Conservation (phyloP, 2,113 vertebrate genomes). For the Barbus barbus region DNA sequence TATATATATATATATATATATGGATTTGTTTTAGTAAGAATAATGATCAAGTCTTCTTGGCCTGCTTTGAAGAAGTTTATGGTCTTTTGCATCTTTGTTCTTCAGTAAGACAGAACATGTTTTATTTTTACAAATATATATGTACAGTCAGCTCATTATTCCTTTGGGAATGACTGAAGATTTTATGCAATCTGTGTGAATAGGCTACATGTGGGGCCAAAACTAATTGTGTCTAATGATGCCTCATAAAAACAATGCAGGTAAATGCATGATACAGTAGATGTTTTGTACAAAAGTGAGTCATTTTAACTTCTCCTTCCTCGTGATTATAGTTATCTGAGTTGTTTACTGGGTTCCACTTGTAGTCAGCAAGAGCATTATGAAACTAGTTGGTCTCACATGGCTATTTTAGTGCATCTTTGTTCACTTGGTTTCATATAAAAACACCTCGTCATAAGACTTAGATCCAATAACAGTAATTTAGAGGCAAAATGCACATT, state of each 20-base stretch:
- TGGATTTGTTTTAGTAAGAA: background rate
- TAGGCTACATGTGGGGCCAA: background rate
- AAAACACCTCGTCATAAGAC: conserved; percentile 19
- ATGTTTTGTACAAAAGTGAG: too few relatives aligned
- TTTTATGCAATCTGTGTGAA: background rate
- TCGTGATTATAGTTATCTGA: background rate
- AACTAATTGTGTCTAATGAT: background rate
- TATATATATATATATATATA: too few relatives aligned
- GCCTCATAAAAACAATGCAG: background rate
- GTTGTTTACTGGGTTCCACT: conserved; percentile 6
- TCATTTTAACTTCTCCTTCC: background rate
- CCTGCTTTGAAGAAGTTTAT: background rate
- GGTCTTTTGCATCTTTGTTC: background rate
- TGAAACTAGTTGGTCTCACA: conserved; percentile 6
- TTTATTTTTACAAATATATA: too few relatives aligned
- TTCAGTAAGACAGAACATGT: too few relatives aligned
- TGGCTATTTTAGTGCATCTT: background rate
- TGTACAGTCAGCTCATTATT: too few relatives aligned
- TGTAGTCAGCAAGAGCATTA: background rate
- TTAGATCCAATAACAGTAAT: background rate
- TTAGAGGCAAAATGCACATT: background rate
- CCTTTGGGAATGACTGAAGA: too few relatives aligned
- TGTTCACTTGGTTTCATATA: background rate
- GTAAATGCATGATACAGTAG: background rate
- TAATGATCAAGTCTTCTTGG: too few relatives aligned